Percentiles rank a stretch among this genome's conserved stretches.
Conservation (phyloP, 2,888 invertebrate species). For the Euproctis similis region DNA sequence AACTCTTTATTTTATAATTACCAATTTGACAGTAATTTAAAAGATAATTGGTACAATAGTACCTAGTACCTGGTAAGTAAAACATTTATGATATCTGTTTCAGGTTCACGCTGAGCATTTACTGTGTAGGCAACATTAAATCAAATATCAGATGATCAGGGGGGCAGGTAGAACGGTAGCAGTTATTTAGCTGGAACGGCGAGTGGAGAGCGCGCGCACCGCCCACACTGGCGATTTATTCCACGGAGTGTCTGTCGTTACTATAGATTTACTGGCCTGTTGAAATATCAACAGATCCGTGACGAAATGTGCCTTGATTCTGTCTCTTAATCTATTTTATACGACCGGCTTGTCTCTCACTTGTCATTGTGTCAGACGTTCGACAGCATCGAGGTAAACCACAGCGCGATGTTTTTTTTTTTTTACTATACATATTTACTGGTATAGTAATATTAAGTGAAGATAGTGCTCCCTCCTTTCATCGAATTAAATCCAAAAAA, state of each 20-base stretch:
- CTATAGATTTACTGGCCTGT: conserved; percentile 54
- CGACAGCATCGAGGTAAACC: conserved; percentile 16
- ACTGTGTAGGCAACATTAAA: conserved; percentile 58
- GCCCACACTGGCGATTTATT: conserved; percentile 70
- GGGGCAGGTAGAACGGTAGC: conserved; percentile 70
- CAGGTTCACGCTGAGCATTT: conserved; percentile 33
- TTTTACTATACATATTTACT: too few species aligned
- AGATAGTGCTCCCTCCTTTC: too few species aligned
- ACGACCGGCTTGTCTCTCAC: conserved; percentile 24
- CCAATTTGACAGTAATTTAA: too few species aligned
- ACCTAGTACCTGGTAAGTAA: too few species aligned
- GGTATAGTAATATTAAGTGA: too few species aligned
- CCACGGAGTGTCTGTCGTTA: conserved; percentile 31
- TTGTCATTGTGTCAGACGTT: conserved; percentile 29
- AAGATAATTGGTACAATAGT: too few species aligned
- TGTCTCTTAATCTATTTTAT: conserved; percentile 29
- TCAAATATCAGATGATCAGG: conserved; percentile 71
- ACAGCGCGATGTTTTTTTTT: too few species aligned
- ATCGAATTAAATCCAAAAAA: too few species aligned
- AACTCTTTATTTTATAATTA: too few species aligned
- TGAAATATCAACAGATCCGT: conserved; percentile 62
- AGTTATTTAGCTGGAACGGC: conserved; percentile 54
- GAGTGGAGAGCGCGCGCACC: conserved; percentile 43
- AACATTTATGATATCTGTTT: conserved; percentile 30
- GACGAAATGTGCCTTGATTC: conserved; percentile 48